phyloP scores from a whole-genome alignment of 2,113 vertebrate species.

The Echinops telfairi region DNA sequence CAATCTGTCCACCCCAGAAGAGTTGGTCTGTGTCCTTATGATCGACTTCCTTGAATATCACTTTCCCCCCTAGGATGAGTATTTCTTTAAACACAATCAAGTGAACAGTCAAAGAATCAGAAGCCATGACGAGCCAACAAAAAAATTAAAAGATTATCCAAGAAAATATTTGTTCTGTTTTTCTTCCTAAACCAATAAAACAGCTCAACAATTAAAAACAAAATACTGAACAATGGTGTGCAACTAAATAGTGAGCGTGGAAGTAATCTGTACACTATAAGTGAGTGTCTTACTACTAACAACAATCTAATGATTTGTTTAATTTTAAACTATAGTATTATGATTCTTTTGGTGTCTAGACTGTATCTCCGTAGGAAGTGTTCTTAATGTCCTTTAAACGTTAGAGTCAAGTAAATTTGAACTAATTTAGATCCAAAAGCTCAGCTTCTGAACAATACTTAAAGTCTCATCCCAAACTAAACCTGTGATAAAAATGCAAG shows the following conservation, averaged over 20 bases:
- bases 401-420: too few species aligned
- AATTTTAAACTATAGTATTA: too few species aligned
- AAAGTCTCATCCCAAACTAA: too few species aligned
- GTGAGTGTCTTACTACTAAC: too few species aligned
- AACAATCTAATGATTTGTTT: too few species aligned
- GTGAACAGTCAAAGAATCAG: constrained; percentile 5
- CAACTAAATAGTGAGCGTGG: background rate
- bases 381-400: too few species aligned
- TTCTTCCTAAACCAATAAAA: background rate
- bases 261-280: background rate
- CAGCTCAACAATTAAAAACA: background rate
- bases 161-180: background rate
- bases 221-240: background rate
- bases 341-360: too few species aligned
- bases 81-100: constrained; percentile 40
- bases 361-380: too few species aligned
- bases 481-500: too few species aligned
- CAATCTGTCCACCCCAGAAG: background rate
- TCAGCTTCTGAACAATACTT: too few species aligned
- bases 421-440: too few species aligned
- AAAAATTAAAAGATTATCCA: background rate
- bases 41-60: background rate
- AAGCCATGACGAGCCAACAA: background rate
- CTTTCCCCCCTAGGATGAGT: background rate
- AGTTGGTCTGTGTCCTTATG: background rate